A percentile compares a stretch with the other conserved stretches of the same genome.
These are phyloP conservation scores for Rhagoletis zephyria DNA, from an alignment of 1,140 invertebrate genomes.

Conservation along the genomic window DNA sequence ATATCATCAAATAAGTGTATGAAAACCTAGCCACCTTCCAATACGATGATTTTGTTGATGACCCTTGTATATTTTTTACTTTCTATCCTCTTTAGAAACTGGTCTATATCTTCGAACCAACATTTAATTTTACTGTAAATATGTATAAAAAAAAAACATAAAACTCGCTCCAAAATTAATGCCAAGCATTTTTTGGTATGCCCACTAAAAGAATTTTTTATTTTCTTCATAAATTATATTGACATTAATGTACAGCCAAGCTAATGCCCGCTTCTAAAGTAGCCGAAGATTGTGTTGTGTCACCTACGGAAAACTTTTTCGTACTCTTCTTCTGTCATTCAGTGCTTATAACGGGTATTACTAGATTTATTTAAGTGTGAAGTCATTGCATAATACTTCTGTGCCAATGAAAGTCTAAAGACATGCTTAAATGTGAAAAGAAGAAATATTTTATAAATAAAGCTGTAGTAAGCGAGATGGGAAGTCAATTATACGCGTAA, in stretches of 20 bases:
- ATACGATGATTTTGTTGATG: too few species aligned
- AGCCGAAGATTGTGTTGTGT: not conserved
- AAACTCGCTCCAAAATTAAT: not conserved
- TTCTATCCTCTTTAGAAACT: too few species aligned
- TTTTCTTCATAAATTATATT: not conserved
- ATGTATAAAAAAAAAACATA: not conserved
- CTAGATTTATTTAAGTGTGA: slow-evolving; percentile 18
- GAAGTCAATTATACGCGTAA: not conserved
- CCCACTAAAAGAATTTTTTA: not conserved
- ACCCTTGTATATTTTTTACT: too few species aligned
- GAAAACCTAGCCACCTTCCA: too few species aligned
- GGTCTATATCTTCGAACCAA: too few species aligned
- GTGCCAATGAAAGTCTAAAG: slow-evolving; percentile 17
- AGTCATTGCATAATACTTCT: not conserved
- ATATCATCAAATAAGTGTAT: too few species aligned
- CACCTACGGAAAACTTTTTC: not conserved
- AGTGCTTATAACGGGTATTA: slow-evolving; percentile 36
- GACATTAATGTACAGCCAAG: not conserved
- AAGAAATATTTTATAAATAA: too few species aligned
- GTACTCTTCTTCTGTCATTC: not conserved
- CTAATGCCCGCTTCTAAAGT: slow-evolving; percentile 9
- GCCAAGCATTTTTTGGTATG: not conserved
- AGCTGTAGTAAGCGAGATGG: not conserved
- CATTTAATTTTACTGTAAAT: not conserved
- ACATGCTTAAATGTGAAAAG: slow-evolving; percentile 2